These are phyloP conservation scores for Zaprionus camerounensis DNA, from an alignment of 1,140 invertebrate species.

Conservation along the genomic window DNA sequence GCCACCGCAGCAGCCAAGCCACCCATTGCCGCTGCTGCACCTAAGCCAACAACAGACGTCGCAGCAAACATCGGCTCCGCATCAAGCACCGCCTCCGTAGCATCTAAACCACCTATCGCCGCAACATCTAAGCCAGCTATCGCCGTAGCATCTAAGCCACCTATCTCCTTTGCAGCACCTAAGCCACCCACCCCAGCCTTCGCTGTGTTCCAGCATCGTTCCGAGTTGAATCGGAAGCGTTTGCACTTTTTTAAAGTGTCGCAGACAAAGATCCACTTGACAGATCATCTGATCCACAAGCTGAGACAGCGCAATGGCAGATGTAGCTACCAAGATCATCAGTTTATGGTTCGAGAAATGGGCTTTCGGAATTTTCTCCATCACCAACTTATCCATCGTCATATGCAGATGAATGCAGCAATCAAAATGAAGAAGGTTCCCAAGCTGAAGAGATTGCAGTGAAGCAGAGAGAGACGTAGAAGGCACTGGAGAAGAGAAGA, in stretches of 20 bases:
- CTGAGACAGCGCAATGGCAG: slow-evolving; percentile 39
- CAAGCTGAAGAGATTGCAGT: slow-evolving; percentile 12
- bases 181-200: too few species aligned
- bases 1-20: too few species aligned
- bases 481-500: too few species aligned
- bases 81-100: too few species aligned
- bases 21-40: too few species aligned
- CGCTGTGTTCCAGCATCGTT: slow-evolving; percentile 60
- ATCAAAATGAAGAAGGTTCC: not conserved
- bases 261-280: slow-evolving; percentile 59
- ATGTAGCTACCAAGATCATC: slow-evolving; percentile 56
- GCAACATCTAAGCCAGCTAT: too few species aligned
- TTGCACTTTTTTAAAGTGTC: slow-evolving; percentile 48
- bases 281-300: slow-evolving; percentile 53
- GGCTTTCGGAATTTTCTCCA: slow-evolving; percentile 41
- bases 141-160: too few species aligned
- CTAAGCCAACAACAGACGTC: too few species aligned
- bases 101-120: too few species aligned
- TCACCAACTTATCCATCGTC: slow-evolving; percentile 11
- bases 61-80: too few species aligned
- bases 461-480: too few species aligned
- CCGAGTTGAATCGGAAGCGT: slow-evolving; percentile 46
- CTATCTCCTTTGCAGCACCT: too few species aligned
- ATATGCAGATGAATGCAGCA: slow-evolving; percentile 18
- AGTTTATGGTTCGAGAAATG: slow-evolving; percentile 52